Conservation (phyloP, 1,140 invertebrate species). For the Drosophila nigromelanica region DNA sequence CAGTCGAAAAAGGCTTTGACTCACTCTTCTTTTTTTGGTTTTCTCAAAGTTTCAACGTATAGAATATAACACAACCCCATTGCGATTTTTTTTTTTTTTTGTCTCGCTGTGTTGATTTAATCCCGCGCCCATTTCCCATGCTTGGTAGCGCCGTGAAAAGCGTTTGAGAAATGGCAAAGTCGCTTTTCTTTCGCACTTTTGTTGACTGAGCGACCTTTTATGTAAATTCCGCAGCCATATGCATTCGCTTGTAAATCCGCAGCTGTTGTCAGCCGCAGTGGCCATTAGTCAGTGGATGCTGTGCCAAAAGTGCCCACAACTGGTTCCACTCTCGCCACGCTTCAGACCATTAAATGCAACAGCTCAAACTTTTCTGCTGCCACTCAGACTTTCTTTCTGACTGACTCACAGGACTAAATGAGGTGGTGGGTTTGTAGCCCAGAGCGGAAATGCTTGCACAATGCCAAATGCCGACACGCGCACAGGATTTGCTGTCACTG, state of each 20-base stretch:
- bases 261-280: constrained; percentile 73
- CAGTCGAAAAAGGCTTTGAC: too few species aligned
- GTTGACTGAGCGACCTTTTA: constrained; percentile 74
- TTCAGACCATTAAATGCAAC: constrained; percentile 67
- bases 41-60: not conserved
- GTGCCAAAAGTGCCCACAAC: constrained; percentile 52
- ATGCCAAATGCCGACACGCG: constrained; percentile 79
- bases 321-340: constrained; percentile 14
- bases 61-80: constrained; percentile 4
- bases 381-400: constrained; percentile 24
- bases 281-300: constrained; percentile 67
- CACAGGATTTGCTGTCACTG: constrained; percentile 68
- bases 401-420: constrained; percentile 15
- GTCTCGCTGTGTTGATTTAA: constrained; percentile 13
- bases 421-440: constrained; percentile 20
- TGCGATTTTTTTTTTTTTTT: constrained; percentile 4
- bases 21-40: not conserved
- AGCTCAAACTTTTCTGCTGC: constrained; percentile 54
- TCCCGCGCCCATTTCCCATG: constrained; percentile 11
- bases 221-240: constrained; percentile 72
- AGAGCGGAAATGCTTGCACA: constrained; percentile 71
- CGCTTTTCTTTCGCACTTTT: constrained; percentile 26
- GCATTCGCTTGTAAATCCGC: constrained; percentile 76
- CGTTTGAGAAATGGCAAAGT: constrained; percentile 57
- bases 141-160: constrained; percentile 16